phyloP scores from a whole-genome alignment of 1,140 invertebrate species.

The Bombus sylvicola region DNA sequence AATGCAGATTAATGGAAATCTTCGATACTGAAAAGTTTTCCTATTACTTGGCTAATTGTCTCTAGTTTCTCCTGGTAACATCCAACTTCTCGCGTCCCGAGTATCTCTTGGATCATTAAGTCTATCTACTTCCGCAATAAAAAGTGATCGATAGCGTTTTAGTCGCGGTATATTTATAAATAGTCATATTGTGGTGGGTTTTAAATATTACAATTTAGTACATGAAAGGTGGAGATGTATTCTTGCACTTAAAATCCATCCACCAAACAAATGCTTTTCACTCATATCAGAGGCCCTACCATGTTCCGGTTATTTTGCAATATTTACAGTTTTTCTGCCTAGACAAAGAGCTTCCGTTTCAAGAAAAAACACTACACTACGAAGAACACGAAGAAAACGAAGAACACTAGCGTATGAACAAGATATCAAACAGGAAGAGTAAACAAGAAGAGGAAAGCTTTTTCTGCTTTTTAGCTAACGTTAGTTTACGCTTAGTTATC shows the following conservation, averaged over 20 bases:
- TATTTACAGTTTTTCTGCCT: constrained; percentile 35
- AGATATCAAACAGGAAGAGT: constrained; percentile 8
- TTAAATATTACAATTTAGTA: too few species aligned
- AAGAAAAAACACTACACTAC: neutral
- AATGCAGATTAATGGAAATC: constrained; percentile 65
- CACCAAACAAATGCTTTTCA: neutral
- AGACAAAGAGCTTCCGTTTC: constrained; percentile 17
- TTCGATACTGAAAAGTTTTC: constrained; percentile 47
- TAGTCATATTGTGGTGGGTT: too few species aligned
- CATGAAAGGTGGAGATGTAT: neutral
- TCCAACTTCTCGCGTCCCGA: too few species aligned
- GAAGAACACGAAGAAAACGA: neutral
- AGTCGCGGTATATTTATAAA: too few species aligned
- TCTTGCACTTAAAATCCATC: neutral
- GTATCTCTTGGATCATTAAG: neutral
- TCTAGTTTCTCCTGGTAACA: neutral
- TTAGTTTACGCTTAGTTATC: constrained; percentile 18
- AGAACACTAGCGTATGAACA: constrained; percentile 17
- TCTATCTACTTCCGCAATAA: neutral
- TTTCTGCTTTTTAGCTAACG: neutral
- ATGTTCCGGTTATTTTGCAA: constrained; percentile 23
- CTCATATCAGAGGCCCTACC: neutral
- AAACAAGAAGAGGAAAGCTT: neutral
- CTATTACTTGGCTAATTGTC: constrained; percentile 36
- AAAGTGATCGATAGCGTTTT: neutral